Conservation (phyloP, 2,113 vertebrate genomes). For the Pardalotus punctatus region DNA sequence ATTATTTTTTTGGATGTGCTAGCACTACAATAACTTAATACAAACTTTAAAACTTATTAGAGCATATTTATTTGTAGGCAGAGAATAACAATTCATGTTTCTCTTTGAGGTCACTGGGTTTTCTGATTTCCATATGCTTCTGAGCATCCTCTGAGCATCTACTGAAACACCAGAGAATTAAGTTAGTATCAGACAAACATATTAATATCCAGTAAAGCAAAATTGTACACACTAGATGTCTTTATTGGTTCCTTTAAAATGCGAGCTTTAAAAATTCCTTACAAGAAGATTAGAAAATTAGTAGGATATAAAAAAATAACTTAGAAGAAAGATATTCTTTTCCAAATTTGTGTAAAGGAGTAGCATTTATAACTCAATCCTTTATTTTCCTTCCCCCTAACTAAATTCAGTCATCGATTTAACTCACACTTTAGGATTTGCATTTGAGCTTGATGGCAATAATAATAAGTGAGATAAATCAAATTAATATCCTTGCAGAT, state of each 20-base stretch:
- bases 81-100: background rate
- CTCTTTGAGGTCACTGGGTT: background rate
- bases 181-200: background rate
- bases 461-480: slow-evolving; percentile 55
- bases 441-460: slow-evolving; percentile 38
- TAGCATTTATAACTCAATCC: slow-evolving; percentile 1
- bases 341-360: background rate
- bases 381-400: background rate
- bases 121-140: background rate
- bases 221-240: background rate
- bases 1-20: background rate
- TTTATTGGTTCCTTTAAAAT: background rate
- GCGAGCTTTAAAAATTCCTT: background rate
- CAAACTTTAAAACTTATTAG: background rate
- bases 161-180: background rate
- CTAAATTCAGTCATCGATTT: slow-evolving; percentile 11
- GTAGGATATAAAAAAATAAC: background rate
- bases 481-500: slow-evolving; percentile 58
- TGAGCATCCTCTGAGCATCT: background rate
- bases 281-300: background rate
- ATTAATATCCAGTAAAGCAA: background rate
- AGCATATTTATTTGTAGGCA: background rate
- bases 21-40: background rate
- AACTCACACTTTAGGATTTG: slow-evolving; percentile 31
- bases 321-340: background rate